phyloP scores from a whole-genome alignment of 2,797 vertebrate genomes.

The Toxotes lorentzi region DNA sequence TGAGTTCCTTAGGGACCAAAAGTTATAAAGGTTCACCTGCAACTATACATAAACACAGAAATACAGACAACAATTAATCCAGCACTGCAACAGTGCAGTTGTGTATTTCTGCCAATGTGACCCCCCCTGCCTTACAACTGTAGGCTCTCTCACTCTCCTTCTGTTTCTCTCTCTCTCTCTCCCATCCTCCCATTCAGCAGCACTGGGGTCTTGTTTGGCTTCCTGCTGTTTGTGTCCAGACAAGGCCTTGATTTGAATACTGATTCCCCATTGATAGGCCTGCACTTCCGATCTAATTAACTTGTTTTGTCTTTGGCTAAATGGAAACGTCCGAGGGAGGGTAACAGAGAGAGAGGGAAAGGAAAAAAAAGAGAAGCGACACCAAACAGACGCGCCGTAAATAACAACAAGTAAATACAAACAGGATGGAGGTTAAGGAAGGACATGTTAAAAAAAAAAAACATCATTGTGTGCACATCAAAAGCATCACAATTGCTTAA shows the following conservation, averaged over 20 bases:
- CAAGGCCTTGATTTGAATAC: conserved; percentile 84
- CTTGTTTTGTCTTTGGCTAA: conserved; percentile 87
- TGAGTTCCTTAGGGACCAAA: conserved; percentile 1
- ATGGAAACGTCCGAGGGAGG: conserved; percentile 77
- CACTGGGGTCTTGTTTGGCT: conserved; percentile 77
- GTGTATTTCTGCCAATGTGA: conserved; percentile 20
- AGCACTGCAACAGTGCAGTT: conserved; percentile 15
- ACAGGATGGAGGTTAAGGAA: conserved; percentile 74
- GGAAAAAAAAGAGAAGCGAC: conserved; percentile 61
- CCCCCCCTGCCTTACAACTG: conserved; percentile 4
- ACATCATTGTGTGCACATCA: conserved; percentile 47
- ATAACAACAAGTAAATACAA: conserved; percentile 83
- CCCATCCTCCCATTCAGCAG: conserved; percentile 74
- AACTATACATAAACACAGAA: conserved; percentile 21
- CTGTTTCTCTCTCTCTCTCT: conserved; percentile 48
- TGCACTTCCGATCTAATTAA: conserved; percentile 87
- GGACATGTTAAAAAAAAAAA: conserved; percentile 45
- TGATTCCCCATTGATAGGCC: conserved; percentile 85
- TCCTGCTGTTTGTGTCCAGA: conserved; percentile 86
- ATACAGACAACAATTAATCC: conserved; percentile 16
- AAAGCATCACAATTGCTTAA: conserved; percentile 15
- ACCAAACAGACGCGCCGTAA: conserved; percentile 75
- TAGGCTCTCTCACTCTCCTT: conserved; percentile 39
- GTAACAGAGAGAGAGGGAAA: conserved; percentile 59
- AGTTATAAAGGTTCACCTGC: neutral